Evolutionary conservation across 2,888 invertebrate species (phyloP), one percentile per base, ranked within the genome.

Genomic region (Biston stratarius): DNA sequence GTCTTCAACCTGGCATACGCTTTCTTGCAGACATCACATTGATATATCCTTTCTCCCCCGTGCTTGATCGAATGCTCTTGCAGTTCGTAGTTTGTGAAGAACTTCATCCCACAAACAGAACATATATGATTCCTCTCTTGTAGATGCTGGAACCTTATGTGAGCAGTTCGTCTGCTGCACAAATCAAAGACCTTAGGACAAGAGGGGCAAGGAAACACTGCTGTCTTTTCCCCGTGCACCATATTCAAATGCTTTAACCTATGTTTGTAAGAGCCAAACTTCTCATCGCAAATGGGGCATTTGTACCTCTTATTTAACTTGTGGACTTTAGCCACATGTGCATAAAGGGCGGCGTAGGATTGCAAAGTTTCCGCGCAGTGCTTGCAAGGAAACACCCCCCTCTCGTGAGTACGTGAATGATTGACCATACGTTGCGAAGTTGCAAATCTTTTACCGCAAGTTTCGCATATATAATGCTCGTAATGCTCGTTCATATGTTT

Each of bases 61-160:
- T 95, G 95, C 61, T 94, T 95, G 0, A 94, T 87, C 55, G 93
- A 90, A 78, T 95, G 95, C 67, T 94, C 94, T 44, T 94, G 94
- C 36, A 95, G 81, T 69, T 94, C 94, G 61, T 94, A 94, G 60
- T 94, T 95, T 0, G 93, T 92, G 68, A 94, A 94, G 72, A 95
- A 95, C 75, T 94, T 94, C 86, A 94, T 94, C 0, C 92, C 90
- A 55, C 95, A 95, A 1, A 91, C 85, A 0, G 89, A 80, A 72
- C 95, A 95, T 0, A 93, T 82, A 67, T 94, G 94, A 45, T 91
- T 94, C 66, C 88, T 84, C 75, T 89, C 95, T 78, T 87, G 94
- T 60, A 88, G 80, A 75, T 90, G 95, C 77, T 87, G 91, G 47
- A 88, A 90, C 6, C 88, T 81, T 15, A 94, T 87, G 64, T 94